phyloP scores from a whole-genome alignment of 2,888 invertebrate species.

The Hypomecis punctinalis region DNA sequence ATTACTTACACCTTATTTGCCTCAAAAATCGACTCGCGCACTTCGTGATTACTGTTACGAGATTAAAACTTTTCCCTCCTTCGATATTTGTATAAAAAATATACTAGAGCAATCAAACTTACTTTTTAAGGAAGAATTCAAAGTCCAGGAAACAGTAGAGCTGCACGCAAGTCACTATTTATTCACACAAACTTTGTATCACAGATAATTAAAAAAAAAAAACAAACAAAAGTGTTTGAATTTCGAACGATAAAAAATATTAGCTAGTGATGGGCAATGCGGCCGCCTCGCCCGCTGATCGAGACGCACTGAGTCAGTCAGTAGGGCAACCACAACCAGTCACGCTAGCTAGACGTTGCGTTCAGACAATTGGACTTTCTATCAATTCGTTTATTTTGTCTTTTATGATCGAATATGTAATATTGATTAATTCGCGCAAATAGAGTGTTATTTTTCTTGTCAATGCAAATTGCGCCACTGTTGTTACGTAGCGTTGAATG shows the following conservation, averaged over 20 bases:
- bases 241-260: conserved; percentile 3
- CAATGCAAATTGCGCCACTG: conserved; percentile 1
- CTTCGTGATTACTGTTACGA: no score
- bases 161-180: conserved; percentile 10
- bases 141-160: conserved; percentile 5
- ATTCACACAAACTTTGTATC: conserved; percentile 6
- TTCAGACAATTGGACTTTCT: conserved; percentile 33
- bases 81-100: background rate
- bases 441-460: conserved; percentile 1
- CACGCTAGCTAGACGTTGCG: conserved; percentile 29
- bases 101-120: background rate
- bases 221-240: background rate
- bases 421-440: conserved; percentile 20
- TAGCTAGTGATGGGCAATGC: conserved; percentile 25
- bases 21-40: no score
- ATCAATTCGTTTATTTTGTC: conserved; percentile 25
- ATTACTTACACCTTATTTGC: no score
- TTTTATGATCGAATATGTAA: conserved; percentile 22
- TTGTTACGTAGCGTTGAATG: background rate
- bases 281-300: conserved; percentile 14
- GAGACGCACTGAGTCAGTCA: conserved; percentile 18
- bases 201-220: background rate
- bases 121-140: conserved; percentile 7
- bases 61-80: no score
- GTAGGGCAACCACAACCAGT: conserved; percentile 24